Percentiles rank a stretch among this genome's conserved stretches.
phyloP scores from a whole-genome alignment of 2,888 invertebrate genomes.

The Harmothoe impar region DNA sequence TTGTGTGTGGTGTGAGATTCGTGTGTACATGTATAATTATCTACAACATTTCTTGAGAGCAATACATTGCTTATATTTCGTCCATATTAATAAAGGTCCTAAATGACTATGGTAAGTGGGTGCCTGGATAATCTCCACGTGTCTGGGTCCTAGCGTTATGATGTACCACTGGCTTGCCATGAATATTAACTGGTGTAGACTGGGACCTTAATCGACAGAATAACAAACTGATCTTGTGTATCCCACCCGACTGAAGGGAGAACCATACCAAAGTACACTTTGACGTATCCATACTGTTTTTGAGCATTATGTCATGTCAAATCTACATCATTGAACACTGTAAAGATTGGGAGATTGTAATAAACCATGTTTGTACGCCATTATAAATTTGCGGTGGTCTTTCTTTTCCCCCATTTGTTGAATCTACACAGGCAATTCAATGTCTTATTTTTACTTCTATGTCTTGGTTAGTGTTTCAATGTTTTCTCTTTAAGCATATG shows the following conservation, averaged over 20 bases:
- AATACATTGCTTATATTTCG: slow-evolving; percentile 42
- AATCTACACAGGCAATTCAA: no score
- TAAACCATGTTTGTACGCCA: not conserved
- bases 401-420: no score
- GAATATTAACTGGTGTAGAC: not conserved
- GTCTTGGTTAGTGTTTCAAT: no score
- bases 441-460: no score
- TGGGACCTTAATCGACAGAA: not conserved
- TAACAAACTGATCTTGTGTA: not conserved
- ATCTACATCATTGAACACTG: not conserved
- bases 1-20: not conserved
- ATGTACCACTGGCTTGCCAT: slow-evolving; percentile 27
- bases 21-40: not conserved
- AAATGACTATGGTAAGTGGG: not conserved
- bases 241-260: not conserved
- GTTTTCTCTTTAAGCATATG: no score
- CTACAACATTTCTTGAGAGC: not conserved
- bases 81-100: not conserved
- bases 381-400: not conserved
- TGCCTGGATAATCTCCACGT: not conserved
- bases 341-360: not conserved
- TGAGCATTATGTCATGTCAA: not conserved
- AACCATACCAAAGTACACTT: not conserved
- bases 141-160: not conserved
- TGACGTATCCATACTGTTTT: slow-evolving; percentile 15